Conservation (phyloP, 2,888 invertebrate species). For the Sthenelais limicola region DNA sequence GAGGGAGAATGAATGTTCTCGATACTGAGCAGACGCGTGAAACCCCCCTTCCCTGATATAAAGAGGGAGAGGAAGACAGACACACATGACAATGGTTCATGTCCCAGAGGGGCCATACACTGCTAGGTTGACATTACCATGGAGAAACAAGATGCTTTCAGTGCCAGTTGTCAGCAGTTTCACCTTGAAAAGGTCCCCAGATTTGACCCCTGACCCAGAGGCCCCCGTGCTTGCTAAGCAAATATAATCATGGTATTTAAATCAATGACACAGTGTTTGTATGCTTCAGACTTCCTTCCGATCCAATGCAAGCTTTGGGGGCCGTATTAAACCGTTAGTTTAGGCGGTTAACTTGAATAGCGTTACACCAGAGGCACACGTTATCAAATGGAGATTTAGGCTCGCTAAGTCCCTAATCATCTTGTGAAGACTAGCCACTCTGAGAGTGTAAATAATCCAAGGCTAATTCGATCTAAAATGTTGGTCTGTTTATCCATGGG, state of each 20-base stretch:
- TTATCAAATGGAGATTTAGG: conserved; percentile 4
- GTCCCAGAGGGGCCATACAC: too few relatives aligned
- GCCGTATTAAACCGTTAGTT: conserved; percentile 33
- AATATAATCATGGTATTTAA: conserved; percentile 42
- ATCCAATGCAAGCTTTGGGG: conserved; percentile 20
- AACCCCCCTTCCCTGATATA: too few relatives aligned
- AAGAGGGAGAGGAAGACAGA: too few relatives aligned
- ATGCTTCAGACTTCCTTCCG: neutral
- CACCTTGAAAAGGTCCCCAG: conserved; percentile 23
- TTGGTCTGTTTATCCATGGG: conserved; percentile 31
- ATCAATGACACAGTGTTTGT: conserved; percentile 41
- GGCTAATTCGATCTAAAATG: conserved; percentile 34
- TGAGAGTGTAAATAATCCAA: conserved; percentile 9
- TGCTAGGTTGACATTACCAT: conserved; percentile 13
- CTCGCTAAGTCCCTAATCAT: conserved; percentile 31
- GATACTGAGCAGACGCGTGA: too few relatives aligned
- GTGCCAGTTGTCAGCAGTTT: conserved; percentile 21
- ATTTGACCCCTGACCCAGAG: neutral
- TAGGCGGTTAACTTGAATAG: conserved; percentile 34
- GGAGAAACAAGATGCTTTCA: conserved; percentile 16
- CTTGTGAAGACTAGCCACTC: conserved; percentile 1
- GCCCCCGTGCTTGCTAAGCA: conserved; percentile 28
- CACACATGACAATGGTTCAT: too few relatives aligned
- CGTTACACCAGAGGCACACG: conserved; percentile 12
- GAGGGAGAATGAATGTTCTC: too few relatives aligned